A percentile compares a stretch with the other conserved stretches of the same genome.
phyloP scores from a whole-genome alignment of 2,797 vertebrate species.

The Pseudochirops corinnae region DNA sequence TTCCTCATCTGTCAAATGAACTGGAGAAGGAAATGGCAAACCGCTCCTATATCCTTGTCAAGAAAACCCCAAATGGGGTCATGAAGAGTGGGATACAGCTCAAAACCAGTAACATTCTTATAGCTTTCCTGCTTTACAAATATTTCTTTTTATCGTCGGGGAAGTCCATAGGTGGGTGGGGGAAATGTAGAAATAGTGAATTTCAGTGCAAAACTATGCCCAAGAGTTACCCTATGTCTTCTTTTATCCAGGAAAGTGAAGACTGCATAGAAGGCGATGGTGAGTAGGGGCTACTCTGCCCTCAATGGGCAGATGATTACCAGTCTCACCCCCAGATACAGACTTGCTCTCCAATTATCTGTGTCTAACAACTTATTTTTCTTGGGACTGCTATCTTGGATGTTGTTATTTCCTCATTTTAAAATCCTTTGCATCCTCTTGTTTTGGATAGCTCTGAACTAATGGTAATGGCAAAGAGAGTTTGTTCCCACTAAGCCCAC shows the following conservation, averaged over 20 bases:
- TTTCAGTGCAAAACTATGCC: slow-evolving; percentile 19
- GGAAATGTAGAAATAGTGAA: background rate
- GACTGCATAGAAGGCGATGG: slow-evolving; percentile 96
- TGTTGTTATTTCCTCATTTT: background rate
- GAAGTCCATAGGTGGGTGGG: background rate
- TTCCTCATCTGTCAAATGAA: background rate
- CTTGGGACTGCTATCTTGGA: background rate
- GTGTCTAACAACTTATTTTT: background rate
- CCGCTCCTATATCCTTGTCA: background rate
- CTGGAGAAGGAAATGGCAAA: background rate
- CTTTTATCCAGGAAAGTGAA: slow-evolving; percentile 92
- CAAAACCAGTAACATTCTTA: background rate
- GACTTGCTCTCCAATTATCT: background rate
- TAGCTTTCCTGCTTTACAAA: background rate
- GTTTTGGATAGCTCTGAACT: background rate
- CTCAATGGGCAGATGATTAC: background rate
- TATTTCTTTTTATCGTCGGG: background rate
- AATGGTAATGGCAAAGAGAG: background rate
- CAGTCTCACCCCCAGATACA: background rate
- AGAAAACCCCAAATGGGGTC: background rate
- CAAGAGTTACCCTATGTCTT: slow-evolving; percentile 38
- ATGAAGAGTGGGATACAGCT: background rate
- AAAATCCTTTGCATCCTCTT: background rate
- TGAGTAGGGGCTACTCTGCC: slow-evolving; percentile 83
- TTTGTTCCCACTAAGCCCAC: background rate